Evolutionary conservation across 2,888 invertebrate species (phyloP).

Genomic region (Parnassius orleans): DNA sequence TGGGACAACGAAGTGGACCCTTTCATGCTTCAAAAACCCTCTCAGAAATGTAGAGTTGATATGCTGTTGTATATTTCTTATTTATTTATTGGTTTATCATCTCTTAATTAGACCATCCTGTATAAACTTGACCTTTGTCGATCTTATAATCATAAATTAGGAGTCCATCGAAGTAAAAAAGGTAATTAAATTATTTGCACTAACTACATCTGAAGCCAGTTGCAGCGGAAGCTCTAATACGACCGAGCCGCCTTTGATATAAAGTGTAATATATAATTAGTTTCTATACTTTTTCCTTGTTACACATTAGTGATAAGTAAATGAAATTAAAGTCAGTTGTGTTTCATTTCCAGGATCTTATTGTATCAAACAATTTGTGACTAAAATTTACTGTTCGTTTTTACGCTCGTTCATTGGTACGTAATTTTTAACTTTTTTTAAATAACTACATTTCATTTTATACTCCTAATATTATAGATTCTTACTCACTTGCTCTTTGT

Average conservation of each 20-base stretch:
- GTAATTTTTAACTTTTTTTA: too few relatives aligned
- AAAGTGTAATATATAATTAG: slow-evolving; percentile 9
- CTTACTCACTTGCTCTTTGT: too few relatives aligned
- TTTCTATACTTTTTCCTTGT: slow-evolving; percentile 19
- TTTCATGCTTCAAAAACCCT: too few relatives aligned
- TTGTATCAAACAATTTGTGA: too few relatives aligned
- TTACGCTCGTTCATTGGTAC: too few relatives aligned
- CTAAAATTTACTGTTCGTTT: too few relatives aligned
- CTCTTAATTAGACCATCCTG: slow-evolving; percentile 33
- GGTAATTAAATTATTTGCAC: slow-evolving; percentile 47
- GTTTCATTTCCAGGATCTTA: neutral
- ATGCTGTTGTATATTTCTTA: too few relatives aligned
- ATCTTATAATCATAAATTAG: slow-evolving; percentile 49
- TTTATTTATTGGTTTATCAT: too few relatives aligned
- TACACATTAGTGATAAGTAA: slow-evolving; percentile 13
- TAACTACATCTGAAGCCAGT: slow-evolving; percentile 32
- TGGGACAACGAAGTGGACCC: too few relatives aligned
- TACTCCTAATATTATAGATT: too few relatives aligned
- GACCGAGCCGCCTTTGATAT: neutral
- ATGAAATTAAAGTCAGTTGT: slow-evolving; percentile 14
- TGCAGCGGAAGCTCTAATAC: slow-evolving; percentile 32
- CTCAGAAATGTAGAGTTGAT: too few relatives aligned
- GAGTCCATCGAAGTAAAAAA: slow-evolving; percentile 55
- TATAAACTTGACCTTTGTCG: slow-evolving; percentile 39
- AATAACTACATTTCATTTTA: too few relatives aligned